Base-by-base conservation (phyloP, 2,113 vertebrate genomes). In the Nibea coibor region DNA sequence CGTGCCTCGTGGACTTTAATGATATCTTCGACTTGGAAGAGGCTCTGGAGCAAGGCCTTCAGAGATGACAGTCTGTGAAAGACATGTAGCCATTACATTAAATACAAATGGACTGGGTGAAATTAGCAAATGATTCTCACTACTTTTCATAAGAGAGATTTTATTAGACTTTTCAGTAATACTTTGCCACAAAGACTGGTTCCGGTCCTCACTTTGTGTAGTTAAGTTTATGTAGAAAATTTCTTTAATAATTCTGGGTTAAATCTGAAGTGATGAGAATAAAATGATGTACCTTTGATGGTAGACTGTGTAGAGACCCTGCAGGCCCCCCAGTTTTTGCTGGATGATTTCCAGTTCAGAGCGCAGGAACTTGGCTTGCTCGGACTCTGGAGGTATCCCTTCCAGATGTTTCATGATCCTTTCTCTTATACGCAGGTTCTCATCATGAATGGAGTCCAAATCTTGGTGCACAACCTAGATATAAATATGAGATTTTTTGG, bases 1-100 rank as follows among this genome's bases (percentile, higher is more conserved):
- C 97, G 95, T 48, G 97, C 95, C 93, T 99, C 98, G 0, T 97
- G 94, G 70, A 97, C 97, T 93, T 98, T 97, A 20, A 99, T 86
- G 75, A 97, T 93, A 75, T 99, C 98, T 85, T 99, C 97, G 0
- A 94, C 94, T 75, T 97, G 95, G 1, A 96, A 89, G 64, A 98
- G 92, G 53, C 88, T 93, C 90, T 97, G 96, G 19, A 97, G 95
- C 16, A 99, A 90, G 15, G 91, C 89, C 66, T 94, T 93, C 48
- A 98, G 87, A 1, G 96, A 88, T 4, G 92, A 95, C 83, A 99
- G 93, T 82, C 98, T 99, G 89, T 53, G 10, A 80, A 22, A 63
- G 28, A 88, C 64, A 89, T 31, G 84, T 5, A 70, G 45, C 12
- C 3, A 28, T 54, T 16, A 31, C 4, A 47, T 24, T 51, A 31